Base-by-base conservation (phyloP, 2,888 invertebrate genomes). In the Brachypalpus laphriformis region DNA sequence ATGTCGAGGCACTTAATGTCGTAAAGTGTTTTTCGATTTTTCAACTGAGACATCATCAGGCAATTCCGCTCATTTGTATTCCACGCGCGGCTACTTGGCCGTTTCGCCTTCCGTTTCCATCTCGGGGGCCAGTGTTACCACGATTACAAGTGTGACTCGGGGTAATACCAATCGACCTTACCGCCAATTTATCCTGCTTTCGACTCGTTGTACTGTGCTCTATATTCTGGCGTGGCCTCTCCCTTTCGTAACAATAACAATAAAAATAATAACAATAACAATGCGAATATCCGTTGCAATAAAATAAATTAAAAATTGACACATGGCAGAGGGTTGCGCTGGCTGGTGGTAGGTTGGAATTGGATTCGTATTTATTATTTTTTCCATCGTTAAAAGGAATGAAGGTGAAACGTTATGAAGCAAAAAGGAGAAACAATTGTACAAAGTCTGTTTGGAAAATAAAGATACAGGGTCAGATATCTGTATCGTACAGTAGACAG, bases 251-350 rank as follows among this genome's bases (percentile, higher is more conserved):
- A 71, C 82, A 68, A 82, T 82, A 82, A 82, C 82, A 71, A 78
- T 82, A 82, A 82, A 72, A 82, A 78, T 82, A 82, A 82, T 72
- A 78, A 78, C 78, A 82, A 82, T 83, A 78, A 78, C 82, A 83
- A 83, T 83, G 57, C 72, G 82, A 83, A 74, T 83, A 83, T 83
- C 72, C 72, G 66, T 83, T 74, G 78, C 72, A 78, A 83, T 78
- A 78, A 83, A 74, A 83, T 83, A 83, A 78, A 83, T 83, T 78
- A 78, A 83, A 83, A 82, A 74, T 83, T 68, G 78, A 83, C 82
- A 83, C 72, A 83, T 78, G 61, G 66, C 56, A 72, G 20, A 63
- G 70, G 28, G 40, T 31, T 40, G 20, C 7, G 37, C 20, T 47
- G 49, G 34, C 22, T 65, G 65, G n/a, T 8, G 20, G 28, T 61